Base-by-base conservation (phyloP, 1,140 invertebrate genomes). In the Dendroctonus ponderosae region DNA sequence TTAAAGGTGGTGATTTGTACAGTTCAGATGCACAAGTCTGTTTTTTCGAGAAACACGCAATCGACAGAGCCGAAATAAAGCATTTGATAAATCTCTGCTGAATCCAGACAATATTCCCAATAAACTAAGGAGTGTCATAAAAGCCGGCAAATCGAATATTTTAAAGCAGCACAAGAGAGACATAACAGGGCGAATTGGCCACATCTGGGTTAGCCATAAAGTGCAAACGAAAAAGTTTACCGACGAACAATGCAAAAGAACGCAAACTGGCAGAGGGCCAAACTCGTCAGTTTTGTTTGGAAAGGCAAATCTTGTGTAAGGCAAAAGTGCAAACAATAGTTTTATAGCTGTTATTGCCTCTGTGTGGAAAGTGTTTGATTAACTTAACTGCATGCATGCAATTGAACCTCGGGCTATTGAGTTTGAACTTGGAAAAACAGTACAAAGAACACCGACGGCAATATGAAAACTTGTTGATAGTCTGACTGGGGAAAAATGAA, bases 171-270 rank as follows among this genome's bases (percentile, higher is more conserved):
- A 12, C 43, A 8, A 46, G 43, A 46, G 26, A 46, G n/a, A 46
- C 43, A 12, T 8, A 46, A 46, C n/a, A 9, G 8, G 8, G n/a
- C 43, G 43, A 46, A 46, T 26, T 26, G 39, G 37, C 39, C 14
- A 5, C 39, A 56, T 56, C 53, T 56, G 53, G 53, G 53, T 41
- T 56, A 56, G 53, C 26, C 26, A 56, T 56, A 56, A 56, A 56
- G 26, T 38, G 53, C 53, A 56, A 56, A 14, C 39, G 9, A 56
- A 56, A 56, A 56, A 56, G 26, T 39, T 56, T 26, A 52, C 50
- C 50, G n/a, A 7, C n/a, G 53, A 56, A 56, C 39, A 56, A 38
- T 41, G 53, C 11, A 56, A 37, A 56, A 56, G 53, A 56, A 56
- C 38, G 37, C 53, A 39, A 11, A 56, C 53, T 56, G 53, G 53